Conservation (phyloP, 2,888 invertebrate genomes). For the Mactromeris polynyma region DNA sequence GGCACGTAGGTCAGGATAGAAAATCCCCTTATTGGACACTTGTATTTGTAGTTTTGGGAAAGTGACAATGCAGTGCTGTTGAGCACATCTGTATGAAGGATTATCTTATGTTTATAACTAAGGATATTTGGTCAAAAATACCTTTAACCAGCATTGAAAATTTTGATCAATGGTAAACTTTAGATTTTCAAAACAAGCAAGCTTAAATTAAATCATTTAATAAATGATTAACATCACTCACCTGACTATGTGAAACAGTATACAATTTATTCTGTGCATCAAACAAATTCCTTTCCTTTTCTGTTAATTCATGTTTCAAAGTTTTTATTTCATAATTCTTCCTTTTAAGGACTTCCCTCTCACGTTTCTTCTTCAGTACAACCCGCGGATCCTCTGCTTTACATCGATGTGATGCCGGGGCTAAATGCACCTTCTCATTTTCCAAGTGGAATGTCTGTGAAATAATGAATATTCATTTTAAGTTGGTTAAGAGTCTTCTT, state of each 20-base stretch:
- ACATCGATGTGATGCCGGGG: conserved; percentile 64
- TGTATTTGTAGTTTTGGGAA: too few species aligned
- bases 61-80: too few species aligned
- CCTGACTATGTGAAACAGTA: conserved; percentile 79
- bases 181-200: not conserved
- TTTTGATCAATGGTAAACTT: not conserved
- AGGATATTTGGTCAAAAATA: too few species aligned
- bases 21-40: too few species aligned
- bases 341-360: conserved; percentile 81
- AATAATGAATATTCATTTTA: too few species aligned
- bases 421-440: conserved; percentile 78
- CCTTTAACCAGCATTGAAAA: too few species aligned
- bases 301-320: conserved; percentile 82
- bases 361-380: conserved; percentile 77
- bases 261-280: conserved; percentile 78
- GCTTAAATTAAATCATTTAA: too few species aligned
- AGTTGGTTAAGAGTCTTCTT: too few species aligned
- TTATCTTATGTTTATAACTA: too few species aligned
- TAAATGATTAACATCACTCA: conserved; percentile 19
- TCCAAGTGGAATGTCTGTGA: conserved; percentile 83
- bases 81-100: too few species aligned
- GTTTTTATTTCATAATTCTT: conserved; percentile 86
- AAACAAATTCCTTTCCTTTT: conserved; percentile 79
- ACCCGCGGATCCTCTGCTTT: conserved; percentile 76
- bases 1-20: too few species aligned